Evolutionary conservation across 2,113 vertebrate genomes (phyloP).

Genomic region (Poecilia latipinna): DNA sequence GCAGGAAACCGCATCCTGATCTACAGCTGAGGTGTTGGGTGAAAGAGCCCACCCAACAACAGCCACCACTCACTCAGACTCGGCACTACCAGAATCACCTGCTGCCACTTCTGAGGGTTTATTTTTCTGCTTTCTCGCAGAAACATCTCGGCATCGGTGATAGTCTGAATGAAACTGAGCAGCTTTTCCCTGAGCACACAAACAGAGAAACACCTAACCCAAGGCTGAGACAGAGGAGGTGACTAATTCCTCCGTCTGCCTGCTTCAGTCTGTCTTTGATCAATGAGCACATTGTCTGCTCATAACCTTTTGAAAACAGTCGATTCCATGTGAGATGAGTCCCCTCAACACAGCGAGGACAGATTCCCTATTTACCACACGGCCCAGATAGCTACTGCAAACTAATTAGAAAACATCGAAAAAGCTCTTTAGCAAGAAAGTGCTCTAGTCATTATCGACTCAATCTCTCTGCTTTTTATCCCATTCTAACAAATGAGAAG

Average conservation of each 20-base stretch:
- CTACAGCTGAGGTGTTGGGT: not conserved
- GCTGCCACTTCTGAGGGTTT: slow-evolving; percentile 9
- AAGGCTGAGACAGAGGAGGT: not conserved
- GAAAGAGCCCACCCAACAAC: not conserved
- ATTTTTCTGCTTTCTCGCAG: slow-evolving; percentile 33
- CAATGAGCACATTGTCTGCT: slow-evolving; percentile 14
- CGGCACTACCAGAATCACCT: not conserved
- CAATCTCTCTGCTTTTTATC: not conserved
- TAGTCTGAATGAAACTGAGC: slow-evolving; percentile 10
- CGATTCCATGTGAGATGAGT: not conserved
- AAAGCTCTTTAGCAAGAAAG: not conserved
- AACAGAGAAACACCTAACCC: slow-evolving; percentile 3
- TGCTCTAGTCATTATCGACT: not conserved
- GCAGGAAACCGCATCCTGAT: not conserved
- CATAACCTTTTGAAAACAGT: not conserved
- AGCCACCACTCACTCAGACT: not conserved
- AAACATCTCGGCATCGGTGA: slow-evolving; percentile 21
- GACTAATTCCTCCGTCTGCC: slow-evolving; percentile 39
- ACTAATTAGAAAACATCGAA: not conserved
- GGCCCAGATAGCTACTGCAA: no score
- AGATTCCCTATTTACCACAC: not conserved
- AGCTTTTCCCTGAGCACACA: not conserved
- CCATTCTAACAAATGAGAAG: no score
- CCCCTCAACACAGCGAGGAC: not conserved
- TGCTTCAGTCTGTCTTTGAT: slow-evolving; percentile 29